phyloP scores from a whole-genome alignment of 2,797 vertebrate species.

The Mionectes olivaceus region DNA sequence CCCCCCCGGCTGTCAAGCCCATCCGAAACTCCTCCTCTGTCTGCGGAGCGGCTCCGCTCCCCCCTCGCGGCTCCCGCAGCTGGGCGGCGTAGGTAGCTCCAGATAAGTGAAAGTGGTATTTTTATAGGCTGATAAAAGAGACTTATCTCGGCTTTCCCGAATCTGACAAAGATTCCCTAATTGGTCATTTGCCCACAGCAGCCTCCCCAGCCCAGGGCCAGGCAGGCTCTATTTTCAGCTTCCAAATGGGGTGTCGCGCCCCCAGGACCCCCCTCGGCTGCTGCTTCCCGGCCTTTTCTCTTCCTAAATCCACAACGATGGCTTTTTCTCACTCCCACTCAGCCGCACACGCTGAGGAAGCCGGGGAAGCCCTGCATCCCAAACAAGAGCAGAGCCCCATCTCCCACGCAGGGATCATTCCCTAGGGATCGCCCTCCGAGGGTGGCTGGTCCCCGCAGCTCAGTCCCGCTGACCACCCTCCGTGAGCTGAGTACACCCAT shows the following conservation, averaged over 20 bases:
- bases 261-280: background rate
- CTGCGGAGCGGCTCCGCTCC: background rate
- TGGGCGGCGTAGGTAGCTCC: slow-evolving; percentile 57
- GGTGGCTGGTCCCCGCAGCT: background rate
- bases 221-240: slow-evolving; percentile 18
- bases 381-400: accelerated
- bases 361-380: background rate
- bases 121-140: slow-evolving; percentile 80
- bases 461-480: accelerated
- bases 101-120: slow-evolving; percentile 81
- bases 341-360: background rate
- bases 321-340: background rate
- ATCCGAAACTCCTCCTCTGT: background rate
- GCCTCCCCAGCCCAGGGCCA: background rate
- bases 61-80: slow-evolving; percentile 42
- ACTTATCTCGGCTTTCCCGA: slow-evolving; percentile 73
- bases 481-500: accelerated
- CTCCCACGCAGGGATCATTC: accelerated
- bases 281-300: background rate
- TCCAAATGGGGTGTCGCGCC: background rate
- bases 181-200: slow-evolving; percentile 57
- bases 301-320: background rate
- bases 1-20: background rate
- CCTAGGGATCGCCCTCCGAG: accelerated
- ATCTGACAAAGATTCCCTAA: slow-evolving; percentile 70